phyloP scores from a whole-genome alignment of 2,797 vertebrate species.

The Pseudochromis fuscus region DNA sequence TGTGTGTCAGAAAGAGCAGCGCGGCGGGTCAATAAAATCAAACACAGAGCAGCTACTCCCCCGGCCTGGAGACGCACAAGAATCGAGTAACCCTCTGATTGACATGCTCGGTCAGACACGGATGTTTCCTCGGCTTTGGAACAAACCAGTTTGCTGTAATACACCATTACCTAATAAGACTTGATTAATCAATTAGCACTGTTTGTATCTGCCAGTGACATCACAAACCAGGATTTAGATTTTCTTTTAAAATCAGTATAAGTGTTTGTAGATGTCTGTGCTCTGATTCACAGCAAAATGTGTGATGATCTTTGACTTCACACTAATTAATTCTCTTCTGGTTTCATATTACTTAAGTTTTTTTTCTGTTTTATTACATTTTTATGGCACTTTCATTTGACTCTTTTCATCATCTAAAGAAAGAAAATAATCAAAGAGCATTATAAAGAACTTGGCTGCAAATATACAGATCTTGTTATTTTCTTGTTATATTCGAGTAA shows the following conservation, averaged over 20 bases:
- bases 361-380: background rate
- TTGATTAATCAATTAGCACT: slow-evolving; percentile 27
- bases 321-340: too few species aligned
- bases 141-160: slow-evolving; percentile 35
- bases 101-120: slow-evolving; percentile 55
- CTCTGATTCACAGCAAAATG: background rate
- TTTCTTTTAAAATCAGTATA: slow-evolving; percentile 4
- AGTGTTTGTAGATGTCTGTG: background rate
- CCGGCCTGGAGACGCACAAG: slow-evolving; percentile 23
- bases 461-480: background rate
- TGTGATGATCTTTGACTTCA: too few species aligned
- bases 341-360: too few species aligned
- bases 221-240: slow-evolving; percentile 9
- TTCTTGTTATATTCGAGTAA: too few species aligned
- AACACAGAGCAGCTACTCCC: slow-evolving; percentile 54
- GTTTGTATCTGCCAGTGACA: slow-evolving; percentile 11
- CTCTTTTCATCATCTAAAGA: too few species aligned
- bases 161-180: slow-evolving; percentile 25
- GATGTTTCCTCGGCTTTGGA: slow-evolving; percentile 35
- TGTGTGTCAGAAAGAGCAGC: slow-evolving; percentile 67
- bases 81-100: slow-evolving; percentile 53
- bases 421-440: too few species aligned
- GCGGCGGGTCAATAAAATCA: slow-evolving; percentile 75
- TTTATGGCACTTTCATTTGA: background rate
- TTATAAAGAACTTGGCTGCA: too few species aligned